Evolutionary conservation across 1,140 invertebrate genomes (phyloP).

Genomic region (Saxidomus purpurata): DNA sequence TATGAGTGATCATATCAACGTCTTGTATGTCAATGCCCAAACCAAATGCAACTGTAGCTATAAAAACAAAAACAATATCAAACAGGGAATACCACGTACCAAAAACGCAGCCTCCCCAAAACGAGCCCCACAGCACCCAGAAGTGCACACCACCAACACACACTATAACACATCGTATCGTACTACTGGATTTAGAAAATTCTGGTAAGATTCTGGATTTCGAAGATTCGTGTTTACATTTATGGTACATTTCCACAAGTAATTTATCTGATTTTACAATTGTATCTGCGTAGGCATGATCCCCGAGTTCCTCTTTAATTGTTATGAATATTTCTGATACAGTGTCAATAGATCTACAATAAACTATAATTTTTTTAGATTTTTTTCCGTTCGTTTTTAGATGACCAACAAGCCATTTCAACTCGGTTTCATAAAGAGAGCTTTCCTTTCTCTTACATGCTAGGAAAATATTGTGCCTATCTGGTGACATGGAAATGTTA

Average conservation of each 20-base stretch:
- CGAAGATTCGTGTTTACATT: slow-evolving; percentile 22
- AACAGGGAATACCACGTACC: too few species aligned
- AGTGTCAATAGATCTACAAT: slow-evolving; percentile 33
- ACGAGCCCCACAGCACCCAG: too few species aligned
- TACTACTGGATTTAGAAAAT: slow-evolving; percentile 1
- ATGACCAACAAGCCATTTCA: slow-evolving; percentile 17
- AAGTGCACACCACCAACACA: too few species aligned
- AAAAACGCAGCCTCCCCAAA: too few species aligned
- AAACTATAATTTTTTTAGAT: slow-evolving; percentile 27
- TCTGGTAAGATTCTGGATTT: slow-evolving; percentile 19
- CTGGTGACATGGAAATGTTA: background rate
- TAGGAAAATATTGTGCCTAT: slow-evolving; percentile 30
- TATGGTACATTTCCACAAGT: slow-evolving; percentile 56
- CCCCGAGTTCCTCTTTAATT: background rate
- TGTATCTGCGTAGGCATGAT: background rate
- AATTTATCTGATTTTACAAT: background rate
- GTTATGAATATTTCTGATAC: slow-evolving; percentile 23
- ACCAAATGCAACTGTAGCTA: slow-evolving; percentile 40
- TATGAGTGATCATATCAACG: slow-evolving; percentile 38
- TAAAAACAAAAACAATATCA: too few species aligned
- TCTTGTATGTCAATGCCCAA: slow-evolving; percentile 47
- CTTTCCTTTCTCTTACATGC: background rate
- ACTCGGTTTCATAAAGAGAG: background rate
- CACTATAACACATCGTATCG: background rate
- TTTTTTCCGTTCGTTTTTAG: background rate